phyloP scores from a whole-genome alignment of 2,113 vertebrate species.

The Myrmecobius fasciatus region DNA sequence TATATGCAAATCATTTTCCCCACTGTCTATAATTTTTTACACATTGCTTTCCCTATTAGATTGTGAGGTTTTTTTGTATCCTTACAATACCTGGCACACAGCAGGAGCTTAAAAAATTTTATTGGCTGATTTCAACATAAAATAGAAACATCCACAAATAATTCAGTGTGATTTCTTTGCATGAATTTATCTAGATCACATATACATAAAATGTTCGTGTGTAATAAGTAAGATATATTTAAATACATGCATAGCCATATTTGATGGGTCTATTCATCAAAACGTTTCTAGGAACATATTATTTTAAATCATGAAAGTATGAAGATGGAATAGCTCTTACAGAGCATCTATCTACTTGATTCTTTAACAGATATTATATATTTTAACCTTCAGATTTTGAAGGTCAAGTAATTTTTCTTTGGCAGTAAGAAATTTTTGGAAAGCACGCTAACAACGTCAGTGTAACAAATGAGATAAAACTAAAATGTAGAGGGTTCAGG shows the following conservation, averaged over 20 bases:
- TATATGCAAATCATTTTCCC: not conserved
- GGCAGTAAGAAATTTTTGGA: conserved; percentile 61
- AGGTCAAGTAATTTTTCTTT: conserved; percentile 41
- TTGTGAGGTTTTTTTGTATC: not conserved
- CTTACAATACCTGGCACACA: not conserved
- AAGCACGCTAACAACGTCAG: conserved; percentile 30
- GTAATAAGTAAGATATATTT: conserved; percentile 41
- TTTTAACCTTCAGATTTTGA: conserved; percentile 65
- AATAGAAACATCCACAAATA: not conserved
- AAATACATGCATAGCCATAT: conserved; percentile 47
- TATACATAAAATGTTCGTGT: conserved; percentile 55
- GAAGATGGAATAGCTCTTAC: conserved; percentile 43
- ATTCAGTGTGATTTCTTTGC: not conserved
- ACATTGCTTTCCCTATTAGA: not conserved
- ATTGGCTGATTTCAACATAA: not conserved
- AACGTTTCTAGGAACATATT: conserved; percentile 69
- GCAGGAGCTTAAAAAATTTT: not conserved
- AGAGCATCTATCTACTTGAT: conserved; percentile 59
- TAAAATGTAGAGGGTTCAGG: conserved; percentile 33
- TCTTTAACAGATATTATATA: conserved; percentile 47
- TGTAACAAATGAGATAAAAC: conserved; percentile 9
- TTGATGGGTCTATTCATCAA: conserved; percentile 60
- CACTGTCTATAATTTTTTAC: not conserved
- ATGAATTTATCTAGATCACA: conserved; percentile 29
- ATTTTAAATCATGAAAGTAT: conserved; percentile 63